These are phyloP conservation scores for Madoqua kirkii DNA, from an alignment of 2,113 vertebrate species.

Conservation along the genomic window DNA sequence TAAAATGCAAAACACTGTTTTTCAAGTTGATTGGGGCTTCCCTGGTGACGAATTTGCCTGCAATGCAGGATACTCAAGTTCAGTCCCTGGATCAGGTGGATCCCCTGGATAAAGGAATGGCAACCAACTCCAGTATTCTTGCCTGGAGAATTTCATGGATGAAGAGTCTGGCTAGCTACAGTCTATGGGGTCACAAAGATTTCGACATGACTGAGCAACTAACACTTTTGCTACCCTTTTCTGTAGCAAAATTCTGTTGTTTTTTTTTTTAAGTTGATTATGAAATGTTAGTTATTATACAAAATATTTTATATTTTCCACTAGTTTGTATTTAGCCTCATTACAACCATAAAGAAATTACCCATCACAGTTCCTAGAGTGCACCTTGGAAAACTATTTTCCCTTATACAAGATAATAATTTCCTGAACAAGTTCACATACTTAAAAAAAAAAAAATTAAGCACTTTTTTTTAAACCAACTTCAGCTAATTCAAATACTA, in stretches of 20 bases:
- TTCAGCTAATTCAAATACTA: slow-evolving; percentile 50
- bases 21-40: neutral
- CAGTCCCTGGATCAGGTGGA: neutral
- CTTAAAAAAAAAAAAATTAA: slow-evolving; percentile 27
- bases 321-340: slow-evolving; percentile 37
- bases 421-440: slow-evolving; percentile 32
- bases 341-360: slow-evolving; percentile 13
- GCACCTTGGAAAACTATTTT: slow-evolving; percentile 18
- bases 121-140: neutral
- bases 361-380: neutral
- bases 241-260: neutral
- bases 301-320: neutral
- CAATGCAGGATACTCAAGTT: neutral
- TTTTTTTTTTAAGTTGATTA: neutral
- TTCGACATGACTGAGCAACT: neutral
- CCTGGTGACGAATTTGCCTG: neutral
- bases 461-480: neutral
- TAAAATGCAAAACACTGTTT: neutral
- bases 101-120: neutral
- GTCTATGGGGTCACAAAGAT: neutral
- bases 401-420: slow-evolving; percentile 23
- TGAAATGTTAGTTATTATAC: neutral
- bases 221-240: neutral
- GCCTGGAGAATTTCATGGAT: neutral
- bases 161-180: neutral